Conservation (phyloP, 1,140 invertebrate species). For the Drosophila triauraria region DNA sequence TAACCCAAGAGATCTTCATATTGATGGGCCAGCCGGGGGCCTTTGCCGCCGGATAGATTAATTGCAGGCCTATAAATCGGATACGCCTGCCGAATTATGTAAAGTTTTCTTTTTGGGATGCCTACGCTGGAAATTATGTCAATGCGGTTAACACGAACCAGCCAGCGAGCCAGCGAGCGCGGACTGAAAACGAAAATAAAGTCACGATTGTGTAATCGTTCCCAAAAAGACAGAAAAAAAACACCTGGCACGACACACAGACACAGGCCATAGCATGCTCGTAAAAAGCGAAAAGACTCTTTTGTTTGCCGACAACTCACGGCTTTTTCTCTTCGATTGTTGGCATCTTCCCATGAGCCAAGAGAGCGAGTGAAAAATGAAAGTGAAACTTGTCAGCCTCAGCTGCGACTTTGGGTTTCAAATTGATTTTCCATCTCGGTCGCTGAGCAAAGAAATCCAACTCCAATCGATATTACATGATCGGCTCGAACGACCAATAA, state of each 20-base stretch:
- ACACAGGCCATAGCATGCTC: constrained; percentile 33
- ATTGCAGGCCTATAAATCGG: constrained; percentile 75
- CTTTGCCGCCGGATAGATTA: constrained; percentile 20
- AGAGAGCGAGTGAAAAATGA: constrained; percentile 61
- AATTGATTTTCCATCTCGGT: constrained; percentile 59
- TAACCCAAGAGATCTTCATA: constrained; percentile 48
- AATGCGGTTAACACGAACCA: constrained; percentile 66
- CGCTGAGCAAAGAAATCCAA: constrained; percentile 57
- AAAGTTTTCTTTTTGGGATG: constrained; percentile 60
- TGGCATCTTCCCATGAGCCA: constrained; percentile 58
- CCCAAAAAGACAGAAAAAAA: constrained; percentile 49
- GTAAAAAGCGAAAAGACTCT: constrained; percentile 69
- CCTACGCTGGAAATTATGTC: constrained; percentile 72
- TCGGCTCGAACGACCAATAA: constrained; percentile 34
- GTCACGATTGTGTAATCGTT: constrained; percentile 80
- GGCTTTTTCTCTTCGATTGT: constrained; percentile 55
- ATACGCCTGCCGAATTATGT: constrained; percentile 68
- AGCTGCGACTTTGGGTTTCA: neutral
- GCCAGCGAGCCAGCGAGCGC: constrained; percentile 45
- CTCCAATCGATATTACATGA: constrained; percentile 62
- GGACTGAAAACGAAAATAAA: constrained; percentile 58
- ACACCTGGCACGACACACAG: constrained; percentile 76
- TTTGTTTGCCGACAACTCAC: constrained; percentile 62
- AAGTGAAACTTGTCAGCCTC: constrained; percentile 67
- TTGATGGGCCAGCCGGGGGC: constrained; percentile 15